Base-by-base conservation (phyloP, 2,888 invertebrate species). In the Theretra japonica region DNA sequence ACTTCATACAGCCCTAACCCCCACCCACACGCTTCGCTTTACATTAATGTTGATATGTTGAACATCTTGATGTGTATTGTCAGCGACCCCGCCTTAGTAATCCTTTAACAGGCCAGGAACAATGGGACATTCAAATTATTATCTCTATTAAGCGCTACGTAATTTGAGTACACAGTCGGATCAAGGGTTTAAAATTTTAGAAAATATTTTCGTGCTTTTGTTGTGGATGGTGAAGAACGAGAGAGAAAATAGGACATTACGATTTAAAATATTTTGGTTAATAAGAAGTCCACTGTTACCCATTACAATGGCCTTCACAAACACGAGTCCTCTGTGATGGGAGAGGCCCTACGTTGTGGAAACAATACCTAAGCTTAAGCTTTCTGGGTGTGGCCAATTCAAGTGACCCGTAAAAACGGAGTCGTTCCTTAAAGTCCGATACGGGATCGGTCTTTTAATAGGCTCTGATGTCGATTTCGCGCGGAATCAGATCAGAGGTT, bases 11-110 rank as follows among this genome's bases (percentile, higher is more conserved):
- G 5, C 65, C 33, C 62, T 65, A 41, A 19, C 19, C 30, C 30
- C 79, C 75, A 78, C 77, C 79, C 77, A 79, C 78, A 80, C 80
- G 79, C 77, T 78, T 77, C 78, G 68, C 62, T 65, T 62, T 53
- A 65, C 62, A 65, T 70, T 70, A 41, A 57, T 62, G 21, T 50
- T 56, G 33, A 58, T 69, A 76, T 76, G 76, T 73, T 76, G 73
- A 74, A 75, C 74, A 75, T 75, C 76, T 73, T 74, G 73, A 77
- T 74, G 73, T 69, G 68, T 75, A 75, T 78, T 81, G 79, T 79
- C 75, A 74, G 73, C 62, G 76, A 75, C 76, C 78, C 30, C 70
- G 65, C 70, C 70, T 71, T 65, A 25, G 56, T 71, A 50, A 69
- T 60, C 69, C 76, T 72, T 53, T 48, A 30, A 72, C 58, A 68